Evolutionary conservation across 2,888 invertebrate species (phyloP).

Genomic region (Lingula anatina): DNA sequence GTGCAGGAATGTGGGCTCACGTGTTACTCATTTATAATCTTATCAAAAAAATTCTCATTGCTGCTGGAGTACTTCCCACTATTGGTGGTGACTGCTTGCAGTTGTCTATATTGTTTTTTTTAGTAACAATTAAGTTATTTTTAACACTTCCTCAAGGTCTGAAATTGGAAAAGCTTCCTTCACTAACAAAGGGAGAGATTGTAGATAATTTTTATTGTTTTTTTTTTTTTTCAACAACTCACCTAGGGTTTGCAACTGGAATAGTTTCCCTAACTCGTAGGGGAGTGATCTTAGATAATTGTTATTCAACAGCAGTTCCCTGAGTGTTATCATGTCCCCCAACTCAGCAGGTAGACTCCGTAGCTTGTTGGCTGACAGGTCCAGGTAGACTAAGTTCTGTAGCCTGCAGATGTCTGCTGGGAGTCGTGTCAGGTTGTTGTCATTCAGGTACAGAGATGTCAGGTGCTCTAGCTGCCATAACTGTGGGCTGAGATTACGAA

Average conservation of each 20-base stretch:
- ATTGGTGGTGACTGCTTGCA: no score
- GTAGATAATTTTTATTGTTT: no score
- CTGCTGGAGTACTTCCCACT: no score
- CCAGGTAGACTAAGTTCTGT: conserved; percentile 77
- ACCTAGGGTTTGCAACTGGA: conserved; percentile 89
- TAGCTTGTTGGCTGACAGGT: conserved; percentile 91
- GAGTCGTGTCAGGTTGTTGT: conserved; percentile 86
- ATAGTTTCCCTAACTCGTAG: conserved; percentile 94
- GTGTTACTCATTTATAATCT: no score
- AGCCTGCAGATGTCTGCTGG: conserved; percentile 86
- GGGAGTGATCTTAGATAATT: conserved; percentile 91
- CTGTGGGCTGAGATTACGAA: conserved; percentile 86
- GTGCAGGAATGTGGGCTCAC: no score
- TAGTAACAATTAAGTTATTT: no score
- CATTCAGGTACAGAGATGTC: conserved; percentile 90
- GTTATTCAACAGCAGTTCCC: conserved; percentile 89
- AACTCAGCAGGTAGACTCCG: conserved; percentile 91
- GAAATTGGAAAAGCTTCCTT: no score
- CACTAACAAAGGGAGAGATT: no score
- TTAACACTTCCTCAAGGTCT: no score
- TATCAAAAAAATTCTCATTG: no score
- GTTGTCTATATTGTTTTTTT: no score
- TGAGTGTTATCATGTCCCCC: conserved; percentile 91
- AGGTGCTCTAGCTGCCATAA: conserved; percentile 88
- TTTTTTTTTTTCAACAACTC: no score